Conservation (phyloP, 1,140 invertebrate species). For the Procambarus virginalis region DNA sequence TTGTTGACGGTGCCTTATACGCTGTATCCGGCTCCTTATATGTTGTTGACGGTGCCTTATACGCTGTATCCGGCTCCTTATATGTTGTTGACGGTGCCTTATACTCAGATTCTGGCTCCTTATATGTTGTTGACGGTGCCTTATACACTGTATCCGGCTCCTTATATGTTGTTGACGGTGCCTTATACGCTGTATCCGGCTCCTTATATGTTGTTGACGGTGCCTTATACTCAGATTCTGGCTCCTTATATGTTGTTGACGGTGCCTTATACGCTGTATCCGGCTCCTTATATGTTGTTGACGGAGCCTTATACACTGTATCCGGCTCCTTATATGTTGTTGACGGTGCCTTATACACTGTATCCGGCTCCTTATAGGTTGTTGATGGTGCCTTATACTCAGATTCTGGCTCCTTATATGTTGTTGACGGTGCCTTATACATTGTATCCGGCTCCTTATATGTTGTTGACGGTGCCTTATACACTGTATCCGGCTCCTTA, state of each 20-base stretch:
- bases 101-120: background rate
- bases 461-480: background rate
- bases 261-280: slow-evolving; percentile 30
- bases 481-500: background rate
- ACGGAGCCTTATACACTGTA: slow-evolving; percentile 17
- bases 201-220: slow-evolving; percentile 23
- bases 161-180: slow-evolving; percentile 24
- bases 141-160: background rate
- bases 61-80: slow-evolving; percentile 15
- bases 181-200: slow-evolving; percentile 15
- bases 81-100: slow-evolving; percentile 26
- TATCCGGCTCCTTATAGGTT: slow-evolving; percentile 21
- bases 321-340: slow-evolving; percentile 37
- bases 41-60: slow-evolving; percentile 21
- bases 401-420: slow-evolving; percentile 25
- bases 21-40: slow-evolving; percentile 8
- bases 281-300: slow-evolving; percentile 22
- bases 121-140: background rate
- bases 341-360: slow-evolving; percentile 8
- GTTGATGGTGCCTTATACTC: slow-evolving; percentile 41
- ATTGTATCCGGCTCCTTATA: slow-evolving; percentile 19
- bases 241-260: slow-evolving; percentile 3
- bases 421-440: slow-evolving; percentile 5
- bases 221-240: slow-evolving; percentile 14
- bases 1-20: slow-evolving; percentile 17